These are phyloP conservation scores for Clostera curtula DNA, from an alignment of 2,888 invertebrate species.

Conservation along the genomic window DNA sequence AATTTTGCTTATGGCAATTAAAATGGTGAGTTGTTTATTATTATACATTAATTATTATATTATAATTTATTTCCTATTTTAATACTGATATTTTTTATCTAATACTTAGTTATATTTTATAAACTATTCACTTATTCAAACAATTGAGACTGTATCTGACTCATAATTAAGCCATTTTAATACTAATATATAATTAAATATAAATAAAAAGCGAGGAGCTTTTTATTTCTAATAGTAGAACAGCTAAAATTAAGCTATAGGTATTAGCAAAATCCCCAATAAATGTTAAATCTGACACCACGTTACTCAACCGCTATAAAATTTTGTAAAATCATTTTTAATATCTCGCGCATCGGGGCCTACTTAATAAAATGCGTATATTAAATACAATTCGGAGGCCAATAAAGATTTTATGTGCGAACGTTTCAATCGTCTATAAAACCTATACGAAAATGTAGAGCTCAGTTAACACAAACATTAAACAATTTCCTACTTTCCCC, in stretches of 20 bases:
- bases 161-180: no score
- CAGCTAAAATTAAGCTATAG: no score
- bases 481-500: constrained; percentile 26
- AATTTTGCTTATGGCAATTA: constrained; percentile 71
- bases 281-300: constrained; percentile 3
- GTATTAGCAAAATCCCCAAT: no score
- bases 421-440: constrained; percentile 27
- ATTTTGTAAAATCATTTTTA: constrained; percentile 9
- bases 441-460: constrained; percentile 25
- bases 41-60: no score
- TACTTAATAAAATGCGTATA: constrained; percentile 16
- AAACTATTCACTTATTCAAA: no score
- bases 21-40: constrained; percentile 62
- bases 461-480: constrained; percentile 30
- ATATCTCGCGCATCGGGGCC: constrained; percentile 9
- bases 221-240: no score
- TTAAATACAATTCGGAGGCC: constrained; percentile 18
- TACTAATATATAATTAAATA: no score
- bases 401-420: constrained; percentile 29
- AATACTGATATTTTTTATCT: no score
- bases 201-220: no score
- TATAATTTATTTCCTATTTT: no score
- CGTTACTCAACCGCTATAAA: constrained; percentile 6
- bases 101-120: no score
- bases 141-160: no score